Evolutionary conservation across 2,113 vertebrate genomes (phyloP).

Genomic region (Rhipidura dahli): DNA sequence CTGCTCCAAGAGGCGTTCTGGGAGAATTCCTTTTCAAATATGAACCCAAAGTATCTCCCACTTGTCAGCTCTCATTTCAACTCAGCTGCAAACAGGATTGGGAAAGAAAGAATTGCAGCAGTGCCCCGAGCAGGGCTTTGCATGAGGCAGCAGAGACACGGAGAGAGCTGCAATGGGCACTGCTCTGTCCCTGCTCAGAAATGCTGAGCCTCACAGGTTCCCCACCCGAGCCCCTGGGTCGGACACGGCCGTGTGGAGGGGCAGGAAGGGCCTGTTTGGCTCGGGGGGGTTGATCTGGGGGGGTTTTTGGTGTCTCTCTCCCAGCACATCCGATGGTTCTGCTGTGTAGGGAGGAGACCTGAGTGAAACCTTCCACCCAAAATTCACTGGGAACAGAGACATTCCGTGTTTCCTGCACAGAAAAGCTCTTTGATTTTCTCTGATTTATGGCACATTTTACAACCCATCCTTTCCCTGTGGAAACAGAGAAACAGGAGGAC

Average conservation of each 20-base stretch:
- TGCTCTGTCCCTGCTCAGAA: neutral
- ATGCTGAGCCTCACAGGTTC: neutral
- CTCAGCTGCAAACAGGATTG: neutral
- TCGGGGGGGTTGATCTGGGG: rapidly evolving
- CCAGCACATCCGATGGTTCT: neutral
- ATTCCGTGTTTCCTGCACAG: rapidly evolving
- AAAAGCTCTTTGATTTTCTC: neutral
- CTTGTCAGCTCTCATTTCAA: neutral
- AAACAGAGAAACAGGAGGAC: neutral
- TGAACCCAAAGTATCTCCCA: neutral
- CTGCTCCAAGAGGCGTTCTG: neutral
- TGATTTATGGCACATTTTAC: neutral
- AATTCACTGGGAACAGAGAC: neutral
- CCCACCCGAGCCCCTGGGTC: neutral
- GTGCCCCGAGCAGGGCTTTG: neutral
- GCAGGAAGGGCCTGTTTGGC: neutral
- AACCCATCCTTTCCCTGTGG: neutral
- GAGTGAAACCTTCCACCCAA: neutral
- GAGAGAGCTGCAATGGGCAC: neutral
- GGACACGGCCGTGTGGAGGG: neutral
- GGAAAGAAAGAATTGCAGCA: neutral
- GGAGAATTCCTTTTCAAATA: neutral
- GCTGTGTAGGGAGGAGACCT: neutral
- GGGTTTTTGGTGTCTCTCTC: too few relatives aligned
- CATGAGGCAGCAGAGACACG: neutral